Percentiles rank a stretch among this genome's conserved stretches.
These are phyloP conservation scores for Hydrophis major DNA, from an alignment of 2,797 vertebrate genomes.

Conservation along the genomic window DNA sequence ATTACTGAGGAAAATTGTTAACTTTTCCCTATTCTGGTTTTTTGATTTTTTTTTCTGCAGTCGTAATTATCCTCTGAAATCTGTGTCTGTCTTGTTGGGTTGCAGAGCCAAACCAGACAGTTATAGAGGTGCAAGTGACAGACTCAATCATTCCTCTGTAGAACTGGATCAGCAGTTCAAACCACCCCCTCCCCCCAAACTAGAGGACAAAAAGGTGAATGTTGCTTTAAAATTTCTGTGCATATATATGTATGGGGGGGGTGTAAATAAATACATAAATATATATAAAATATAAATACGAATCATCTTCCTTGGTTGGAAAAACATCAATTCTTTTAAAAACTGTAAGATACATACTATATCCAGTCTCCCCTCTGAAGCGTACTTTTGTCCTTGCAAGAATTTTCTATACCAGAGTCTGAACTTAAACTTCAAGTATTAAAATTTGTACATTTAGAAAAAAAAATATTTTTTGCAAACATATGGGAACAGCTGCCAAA, in stretches of 20 bases:
- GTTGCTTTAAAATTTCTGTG: slow-evolving; percentile 80
- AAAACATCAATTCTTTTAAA: slow-evolving; percentile 76
- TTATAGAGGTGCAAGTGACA: no score
- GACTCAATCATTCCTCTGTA: no score
- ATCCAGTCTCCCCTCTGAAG: slow-evolving; percentile 63
- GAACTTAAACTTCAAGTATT: slow-evolving; percentile 80
- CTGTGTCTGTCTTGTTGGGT: no score
- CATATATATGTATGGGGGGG: slow-evolving; percentile 70
- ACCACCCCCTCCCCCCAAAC: no score
- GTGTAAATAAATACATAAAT: slow-evolving; percentile 72
- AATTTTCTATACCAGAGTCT: slow-evolving; percentile 80
- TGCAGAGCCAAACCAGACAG: no score
- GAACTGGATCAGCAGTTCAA: slow-evolving; percentile 18
- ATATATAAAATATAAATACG: slow-evolving; percentile 75
- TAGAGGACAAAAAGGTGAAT: slow-evolving; percentile 78
- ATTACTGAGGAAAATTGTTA: slow-evolving; percentile 79
- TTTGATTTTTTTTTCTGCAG: neutral
- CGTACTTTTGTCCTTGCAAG: slow-evolving; percentile 80
- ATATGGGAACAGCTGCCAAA: slow-evolving; percentile 81
- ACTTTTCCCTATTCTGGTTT: slow-evolving; percentile 75
- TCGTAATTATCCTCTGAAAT: no score
- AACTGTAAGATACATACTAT: slow-evolving; percentile 66
- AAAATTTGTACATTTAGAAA: slow-evolving; percentile 82
- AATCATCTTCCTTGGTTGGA: slow-evolving; percentile 74
- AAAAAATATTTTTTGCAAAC: slow-evolving; percentile 76